Evolutionary conservation across 1,140 invertebrate species (phyloP), one percentile per base, ranked within the genome.

Genomic region (Drosophila insularis): DNA sequence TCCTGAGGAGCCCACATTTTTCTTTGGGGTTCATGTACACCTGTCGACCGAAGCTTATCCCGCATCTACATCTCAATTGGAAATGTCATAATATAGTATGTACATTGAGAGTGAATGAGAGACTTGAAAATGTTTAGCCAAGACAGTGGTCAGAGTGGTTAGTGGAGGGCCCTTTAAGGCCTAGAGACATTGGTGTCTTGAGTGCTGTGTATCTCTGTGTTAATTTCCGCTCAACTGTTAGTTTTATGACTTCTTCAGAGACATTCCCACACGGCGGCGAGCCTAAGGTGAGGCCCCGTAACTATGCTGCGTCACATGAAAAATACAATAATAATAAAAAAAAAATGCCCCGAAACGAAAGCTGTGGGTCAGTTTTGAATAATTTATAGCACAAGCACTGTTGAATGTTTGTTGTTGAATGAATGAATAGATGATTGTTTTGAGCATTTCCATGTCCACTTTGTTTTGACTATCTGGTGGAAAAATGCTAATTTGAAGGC

Each of bases 151-250:
- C 43, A 17, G 27, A 27, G 43, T 17, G 43, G 14, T 14, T 35
- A 67, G 40, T 75, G 73, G 66, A 68, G 73, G 40, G 72, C 73
- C 21, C 72, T 76, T 31, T 14, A 46, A 50, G 31, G 11, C 17
- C 35, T n/a, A 37, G 35, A 37, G 43, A 35, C 69, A 23, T 17
- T 39, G 40, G 37, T 13, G 23, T 23, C 35, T 50, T 50, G 17
- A 43, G 35, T n/a, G 19, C 17, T 40, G 5, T 66, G 65, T 78
- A 81, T 81, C 68, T 81, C 68, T 81, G 79, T 81, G 81, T 87
- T 87, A 81, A 86, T 87, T 86, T 86, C 81, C 82, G 81, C 68
- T 81, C 78, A 75, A 86, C 78, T 78, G 78, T 87, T 87, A 65
- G 69, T 86, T 87, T 87, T 87, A 85, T 87, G 81, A 87, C 81